Conservation (phyloP, 2,888 invertebrate genomes). For the Rhogogaster chlorosoma region DNA sequence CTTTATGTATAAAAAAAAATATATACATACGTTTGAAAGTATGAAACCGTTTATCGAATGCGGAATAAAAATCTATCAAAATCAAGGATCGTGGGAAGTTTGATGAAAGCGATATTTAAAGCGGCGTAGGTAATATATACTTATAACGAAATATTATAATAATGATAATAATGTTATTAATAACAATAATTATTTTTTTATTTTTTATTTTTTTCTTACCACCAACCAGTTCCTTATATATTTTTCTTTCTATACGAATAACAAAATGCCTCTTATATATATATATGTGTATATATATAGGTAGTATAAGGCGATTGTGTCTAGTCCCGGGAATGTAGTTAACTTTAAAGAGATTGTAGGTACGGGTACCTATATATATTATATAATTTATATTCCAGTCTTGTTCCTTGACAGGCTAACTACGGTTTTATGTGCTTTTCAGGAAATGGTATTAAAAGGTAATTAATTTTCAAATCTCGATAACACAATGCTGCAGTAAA, state of each 20-base stretch:
- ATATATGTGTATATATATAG: background rate
- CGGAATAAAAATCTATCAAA: conserved; percentile 1
- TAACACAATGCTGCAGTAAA: background rate
- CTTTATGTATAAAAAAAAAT: background rate
- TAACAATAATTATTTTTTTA: background rate
- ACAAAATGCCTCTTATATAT: background rate
- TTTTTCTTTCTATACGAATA: background rate
- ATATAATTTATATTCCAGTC: conserved; percentile 48
- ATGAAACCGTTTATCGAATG: conserved; percentile 36
- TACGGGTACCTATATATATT: conserved; percentile 9
- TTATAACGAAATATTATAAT: background rate
- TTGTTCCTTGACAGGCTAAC: conserved; percentile 35
- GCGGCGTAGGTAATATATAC: background rate
- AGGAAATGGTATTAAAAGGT: conserved; percentile 70
- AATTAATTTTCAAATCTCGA: conserved; percentile 64
- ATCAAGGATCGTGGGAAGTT: conserved; percentile 37
- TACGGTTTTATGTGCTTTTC: conserved; percentile 70
- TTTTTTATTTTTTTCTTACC: background rate
- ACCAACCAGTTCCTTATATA: background rate
- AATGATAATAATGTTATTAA: background rate
- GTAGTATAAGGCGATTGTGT: background rate
- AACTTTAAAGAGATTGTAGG: conserved; percentile 44
- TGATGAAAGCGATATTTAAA: background rate
- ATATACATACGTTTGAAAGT: background rate
- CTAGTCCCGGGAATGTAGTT: conserved; percentile 14